These are phyloP conservation scores for Calidris pugnax DNA, from an alignment of 2,113 vertebrate species.

Conservation along the genomic window DNA sequence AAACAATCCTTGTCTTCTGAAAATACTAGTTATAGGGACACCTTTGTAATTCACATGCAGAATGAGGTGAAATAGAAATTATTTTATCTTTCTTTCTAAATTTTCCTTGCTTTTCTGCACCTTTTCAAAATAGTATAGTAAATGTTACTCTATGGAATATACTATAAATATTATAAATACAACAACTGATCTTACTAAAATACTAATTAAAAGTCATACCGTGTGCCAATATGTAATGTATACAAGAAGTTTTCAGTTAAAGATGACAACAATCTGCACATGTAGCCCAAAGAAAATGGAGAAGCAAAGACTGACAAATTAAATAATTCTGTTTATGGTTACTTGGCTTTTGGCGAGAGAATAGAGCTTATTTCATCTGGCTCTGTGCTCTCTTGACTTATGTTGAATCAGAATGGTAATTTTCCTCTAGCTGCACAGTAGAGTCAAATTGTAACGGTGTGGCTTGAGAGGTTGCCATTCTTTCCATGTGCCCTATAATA, in stretches of 20 bases:
- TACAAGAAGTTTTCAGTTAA: not conserved
- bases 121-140: not conserved
- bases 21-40: not conserved
- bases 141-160: not conserved
- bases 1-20: not conserved
- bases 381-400: not conserved
- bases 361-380: not conserved
- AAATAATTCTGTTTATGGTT: not conserved
- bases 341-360: not conserved
- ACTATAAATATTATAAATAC: not conserved
- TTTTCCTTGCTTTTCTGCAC: not conserved
- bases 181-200: not conserved
- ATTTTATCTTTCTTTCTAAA: not conserved
- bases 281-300: not conserved
- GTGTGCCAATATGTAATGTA: not conserved
- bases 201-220: not conserved
- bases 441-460: not conserved
- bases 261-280: not conserved
- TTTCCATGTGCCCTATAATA: not conserved
- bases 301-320: not conserved
- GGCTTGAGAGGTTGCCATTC: not conserved
- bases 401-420: not conserved
- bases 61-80: not conserved
- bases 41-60: not conserved
- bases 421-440: not conserved